A percentile compares a stretch with the other conserved stretches of the same genome.
Conservation (phyloP, 1,140 invertebrate species). For the Dinoponera quadriceps region DNA sequence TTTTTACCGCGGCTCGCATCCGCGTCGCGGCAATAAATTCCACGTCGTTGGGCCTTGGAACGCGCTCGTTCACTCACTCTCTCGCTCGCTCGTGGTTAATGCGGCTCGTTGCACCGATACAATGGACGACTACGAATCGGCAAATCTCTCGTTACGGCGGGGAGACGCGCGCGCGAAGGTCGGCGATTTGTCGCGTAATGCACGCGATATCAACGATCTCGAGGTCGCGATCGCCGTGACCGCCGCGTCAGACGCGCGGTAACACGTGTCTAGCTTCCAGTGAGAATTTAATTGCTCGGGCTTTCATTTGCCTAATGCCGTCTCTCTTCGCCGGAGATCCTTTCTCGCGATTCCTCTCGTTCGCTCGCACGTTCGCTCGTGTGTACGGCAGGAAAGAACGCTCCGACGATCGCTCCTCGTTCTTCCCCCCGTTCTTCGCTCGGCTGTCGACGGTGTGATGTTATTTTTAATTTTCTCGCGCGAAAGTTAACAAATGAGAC, state of each 20-base stretch:
- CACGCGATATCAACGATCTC: conserved; percentile 82
- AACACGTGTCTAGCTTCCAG: conserved; percentile 82
- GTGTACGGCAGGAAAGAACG: conserved; percentile 69
- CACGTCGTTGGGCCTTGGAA: conserved; percentile 37
- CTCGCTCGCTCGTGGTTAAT: conserved; percentile 24
- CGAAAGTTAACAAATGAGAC: no score
- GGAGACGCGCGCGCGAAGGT: conserved; percentile 52
- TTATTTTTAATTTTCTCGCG: neutral
- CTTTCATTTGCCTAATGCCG: conserved; percentile 70
- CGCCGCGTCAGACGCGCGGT: conserved; percentile 80
- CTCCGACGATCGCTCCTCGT: conserved; percentile 64
- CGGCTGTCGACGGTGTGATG: neutral
- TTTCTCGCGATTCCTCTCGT: conserved; percentile 71
- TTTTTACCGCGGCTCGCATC: conserved; percentile 9
- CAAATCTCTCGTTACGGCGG: conserved; percentile 63
- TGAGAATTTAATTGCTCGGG: conserved; percentile 83
- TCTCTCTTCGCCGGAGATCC: conserved; percentile 45
- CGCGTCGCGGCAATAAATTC: conserved; percentile 45
- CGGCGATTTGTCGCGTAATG: conserved; percentile 79
- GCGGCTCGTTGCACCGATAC: conserved; percentile 31
- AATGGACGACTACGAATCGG: conserved; percentile 39
- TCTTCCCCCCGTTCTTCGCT: neutral
- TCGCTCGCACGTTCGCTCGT: conserved; percentile 39
- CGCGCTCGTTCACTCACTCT: neutral
- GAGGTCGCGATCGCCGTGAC: conserved; percentile 82